phyloP scores from a whole-genome alignment of 1,140 invertebrate genomes.

The Plectus sambesii region DNA sequence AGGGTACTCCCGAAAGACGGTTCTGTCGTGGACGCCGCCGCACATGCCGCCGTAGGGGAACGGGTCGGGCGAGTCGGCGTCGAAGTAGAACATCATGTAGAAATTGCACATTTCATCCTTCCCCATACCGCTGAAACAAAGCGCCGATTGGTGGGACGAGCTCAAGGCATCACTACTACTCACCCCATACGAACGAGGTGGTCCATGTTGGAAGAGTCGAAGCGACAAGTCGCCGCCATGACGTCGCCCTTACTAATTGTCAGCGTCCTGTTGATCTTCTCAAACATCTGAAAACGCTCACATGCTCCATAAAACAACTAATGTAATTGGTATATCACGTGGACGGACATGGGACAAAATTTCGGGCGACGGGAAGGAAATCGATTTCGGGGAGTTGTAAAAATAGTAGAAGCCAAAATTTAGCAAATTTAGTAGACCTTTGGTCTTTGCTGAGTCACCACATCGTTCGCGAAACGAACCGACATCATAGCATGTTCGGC shows the following conservation, averaged over 20 bases:
- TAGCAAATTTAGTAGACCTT: too few species aligned
- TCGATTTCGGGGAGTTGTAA: too few species aligned
- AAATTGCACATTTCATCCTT: constrained; percentile 47
- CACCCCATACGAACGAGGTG: constrained; percentile 37
- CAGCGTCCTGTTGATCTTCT: constrained; percentile 19
- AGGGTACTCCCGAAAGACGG: constrained; percentile 32
- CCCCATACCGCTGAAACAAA: constrained; percentile 30
- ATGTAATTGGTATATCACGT: too few species aligned
- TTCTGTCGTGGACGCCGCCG: constrained; percentile 8
- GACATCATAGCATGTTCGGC: too few species aligned
- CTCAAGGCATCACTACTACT: too few species aligned
- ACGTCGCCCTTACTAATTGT: constrained; percentile 37
- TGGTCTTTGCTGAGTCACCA: too few species aligned
- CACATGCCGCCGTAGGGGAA: constrained; percentile 42
- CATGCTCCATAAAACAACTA: too few species aligned
- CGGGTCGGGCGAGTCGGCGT: constrained; percentile 31
- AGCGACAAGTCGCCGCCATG: constrained; percentile 41
- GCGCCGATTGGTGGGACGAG: too few species aligned
- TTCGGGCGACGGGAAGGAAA: too few species aligned
- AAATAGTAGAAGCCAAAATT: too few species aligned
- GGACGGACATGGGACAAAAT: too few species aligned
- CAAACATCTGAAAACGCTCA: constrained; percentile 33
- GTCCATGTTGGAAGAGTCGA: constrained; percentile 40
- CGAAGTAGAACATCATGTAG: constrained; percentile 45
- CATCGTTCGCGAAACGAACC: too few species aligned